A percentile compares a stretch with the other conserved stretches of the same genome.
These are phyloP conservation scores for Platycheirus rosarum DNA, from an alignment of 2,888 invertebrate genomes.

Conservation along the genomic window DNA sequence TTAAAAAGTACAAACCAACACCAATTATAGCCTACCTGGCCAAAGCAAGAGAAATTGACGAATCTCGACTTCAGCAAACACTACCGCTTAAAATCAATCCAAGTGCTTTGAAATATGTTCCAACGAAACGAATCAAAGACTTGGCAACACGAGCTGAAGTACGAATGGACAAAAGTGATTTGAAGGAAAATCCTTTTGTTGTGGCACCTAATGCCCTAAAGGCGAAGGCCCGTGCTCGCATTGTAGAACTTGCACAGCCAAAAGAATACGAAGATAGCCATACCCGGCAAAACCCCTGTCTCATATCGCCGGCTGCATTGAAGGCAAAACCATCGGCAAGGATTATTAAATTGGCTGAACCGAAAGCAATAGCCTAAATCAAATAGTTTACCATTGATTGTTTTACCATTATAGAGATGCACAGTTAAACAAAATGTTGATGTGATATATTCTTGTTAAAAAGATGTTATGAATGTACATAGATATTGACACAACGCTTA, in stretches of 20 bases:
- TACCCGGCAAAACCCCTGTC: slow-evolving; percentile 82
- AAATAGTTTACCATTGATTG: too few species aligned
- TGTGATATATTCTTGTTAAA: too few species aligned
- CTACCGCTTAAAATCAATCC: slow-evolving; percentile 75
- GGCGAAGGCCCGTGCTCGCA: slow-evolving; percentile 82
- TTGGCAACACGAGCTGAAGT: slow-evolving; percentile 76
- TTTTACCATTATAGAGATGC: too few species aligned
- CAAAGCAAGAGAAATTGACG: slow-evolving; percentile 68
- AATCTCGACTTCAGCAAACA: slow-evolving; percentile 41
- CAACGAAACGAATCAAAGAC: slow-evolving; percentile 77
- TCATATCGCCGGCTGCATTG: slow-evolving; percentile 83
- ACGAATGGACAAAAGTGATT: slow-evolving; percentile 81
- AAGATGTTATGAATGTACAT: too few species aligned
- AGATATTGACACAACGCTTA: too few species aligned
- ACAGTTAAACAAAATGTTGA: too few species aligned
- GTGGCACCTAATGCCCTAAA: slow-evolving; percentile 83
- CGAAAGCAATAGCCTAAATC: slow-evolving; percentile 77
- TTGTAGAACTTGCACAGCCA: slow-evolving; percentile 83
- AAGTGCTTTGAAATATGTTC: slow-evolving; percentile 77
- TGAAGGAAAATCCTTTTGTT: slow-evolving; percentile 83
- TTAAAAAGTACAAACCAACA: slow-evolving; percentile 73
- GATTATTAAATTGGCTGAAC: slow-evolving; percentile 83
- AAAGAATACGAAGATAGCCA: slow-evolving; percentile 81
- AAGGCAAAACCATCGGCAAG: slow-evolving; percentile 83
- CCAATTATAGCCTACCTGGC: slow-evolving; percentile 57